Conservation (phyloP, 2,797 vertebrate species). For the Micrastur ruficollis region DNA sequence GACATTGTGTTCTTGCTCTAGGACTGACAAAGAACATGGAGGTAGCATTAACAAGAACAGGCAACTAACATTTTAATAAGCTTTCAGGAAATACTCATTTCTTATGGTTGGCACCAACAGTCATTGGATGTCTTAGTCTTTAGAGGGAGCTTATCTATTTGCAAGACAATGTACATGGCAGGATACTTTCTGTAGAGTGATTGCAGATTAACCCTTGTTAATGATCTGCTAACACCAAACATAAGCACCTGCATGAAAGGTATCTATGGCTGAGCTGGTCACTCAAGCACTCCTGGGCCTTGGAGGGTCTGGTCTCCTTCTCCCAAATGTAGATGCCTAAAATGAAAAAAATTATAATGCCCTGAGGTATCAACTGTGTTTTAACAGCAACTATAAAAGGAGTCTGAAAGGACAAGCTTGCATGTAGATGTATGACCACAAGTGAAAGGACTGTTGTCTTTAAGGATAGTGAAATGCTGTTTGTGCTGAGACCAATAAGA, state of each 20-base stretch:
- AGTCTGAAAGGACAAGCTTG: neutral
- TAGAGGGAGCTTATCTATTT: neutral
- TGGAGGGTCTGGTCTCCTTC: neutral
- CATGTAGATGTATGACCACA: neutral
- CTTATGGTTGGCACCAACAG: neutral
- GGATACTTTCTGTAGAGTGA: neutral
- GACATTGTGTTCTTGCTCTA: neutral
- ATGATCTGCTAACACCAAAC: neutral
- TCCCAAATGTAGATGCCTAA: neutral
- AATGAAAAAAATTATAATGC: neutral
- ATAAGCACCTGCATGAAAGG: neutral
- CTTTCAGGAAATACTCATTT: neutral
- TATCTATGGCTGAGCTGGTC: neutral
- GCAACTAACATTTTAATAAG: neutral
- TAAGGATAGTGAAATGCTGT: neutral
- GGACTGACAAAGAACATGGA: neutral
- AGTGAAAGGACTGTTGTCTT: neutral
- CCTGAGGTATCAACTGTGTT: neutral
- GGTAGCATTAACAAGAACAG: neutral
- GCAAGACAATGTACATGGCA: neutral
- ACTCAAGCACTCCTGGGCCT: neutral
- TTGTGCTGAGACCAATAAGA: neutral
- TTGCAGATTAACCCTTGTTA: neutral
- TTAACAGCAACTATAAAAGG: accelerated
- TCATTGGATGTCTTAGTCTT: neutral